Evolutionary conservation across 1,140 invertebrate genomes (phyloP).

Genomic region (Heterodera schachtii): DNA sequence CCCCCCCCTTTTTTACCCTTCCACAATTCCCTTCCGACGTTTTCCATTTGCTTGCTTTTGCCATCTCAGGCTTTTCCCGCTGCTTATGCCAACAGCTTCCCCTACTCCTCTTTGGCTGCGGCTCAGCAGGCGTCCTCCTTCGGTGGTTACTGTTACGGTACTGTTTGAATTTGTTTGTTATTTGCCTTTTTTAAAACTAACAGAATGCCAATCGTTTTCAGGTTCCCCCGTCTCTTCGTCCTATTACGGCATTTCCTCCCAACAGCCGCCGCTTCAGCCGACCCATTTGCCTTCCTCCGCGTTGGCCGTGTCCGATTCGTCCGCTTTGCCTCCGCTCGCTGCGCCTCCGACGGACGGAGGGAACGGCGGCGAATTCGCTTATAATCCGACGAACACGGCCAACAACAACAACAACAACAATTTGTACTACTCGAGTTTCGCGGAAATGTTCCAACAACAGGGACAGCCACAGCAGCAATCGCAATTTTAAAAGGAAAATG

Average conservation of each 20-base stretch:
- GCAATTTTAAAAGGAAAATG: not conserved
- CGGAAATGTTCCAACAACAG: conserved; percentile 1
- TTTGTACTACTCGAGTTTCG: conserved; percentile 9
- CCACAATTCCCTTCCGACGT: too few relatives aligned
- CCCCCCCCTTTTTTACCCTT: too few relatives aligned
- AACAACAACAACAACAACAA: too few relatives aligned
- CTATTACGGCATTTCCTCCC: conserved; percentile 10
- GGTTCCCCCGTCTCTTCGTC: conserved; percentile 2
- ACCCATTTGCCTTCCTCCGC: not conserved
- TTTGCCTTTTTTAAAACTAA: not conserved
- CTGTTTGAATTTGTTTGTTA: not conserved
- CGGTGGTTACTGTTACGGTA: conserved; percentile 9
- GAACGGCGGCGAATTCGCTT: not conserved
- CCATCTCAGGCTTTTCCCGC: conserved; percentile 1
- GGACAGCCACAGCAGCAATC: not conserved
- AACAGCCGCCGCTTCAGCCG: not conserved
- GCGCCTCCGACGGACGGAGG: not conserved
- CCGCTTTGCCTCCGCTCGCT: not conserved
- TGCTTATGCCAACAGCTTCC: not conserved
- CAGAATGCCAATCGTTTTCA: not conserved
- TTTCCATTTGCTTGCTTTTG: not conserved
- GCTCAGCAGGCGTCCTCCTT: not conserved
- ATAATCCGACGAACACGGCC: not conserved
- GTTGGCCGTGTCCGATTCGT: not conserved
- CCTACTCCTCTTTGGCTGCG: not conserved